Base-by-base conservation (phyloP, 1,140 invertebrate species). In the Drosophila grimshawi region DNA sequence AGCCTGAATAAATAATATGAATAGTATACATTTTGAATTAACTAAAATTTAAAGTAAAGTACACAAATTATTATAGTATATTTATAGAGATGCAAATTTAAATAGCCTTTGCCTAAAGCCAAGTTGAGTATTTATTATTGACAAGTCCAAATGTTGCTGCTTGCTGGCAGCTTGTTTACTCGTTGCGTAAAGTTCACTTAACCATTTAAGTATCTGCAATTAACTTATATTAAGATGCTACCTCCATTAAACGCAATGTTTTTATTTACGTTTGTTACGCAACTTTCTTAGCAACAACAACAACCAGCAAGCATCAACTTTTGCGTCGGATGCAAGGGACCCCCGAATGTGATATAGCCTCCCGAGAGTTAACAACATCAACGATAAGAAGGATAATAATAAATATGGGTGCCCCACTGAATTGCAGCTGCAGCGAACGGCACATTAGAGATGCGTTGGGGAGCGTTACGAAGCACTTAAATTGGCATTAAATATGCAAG, bases 401-500 rank as follows among this genome's bases (percentile, higher is more conserved):
- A 67, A 29, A 60, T 53, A 35, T 5, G 2, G 37, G n/a, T 5
- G 32, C 32, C 7, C 35, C 51, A 10, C 52, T n/a, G 39, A 43
- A 69, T 30, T 39, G 53, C 61, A 57, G 19, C 51, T 11, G 3
- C 48, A 60, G 11, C 10, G 19, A 43, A 7, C 0, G 33, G 5
- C 55, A 56, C 46, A 73, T 71, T 71, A 67, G 48, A 29, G 55
- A 51, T 55, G 32, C 37, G 19, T 41, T 35, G 7, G 41, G 29
- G 2, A 63, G 63, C 49, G 32, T 5, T 41, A 27, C 27, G 52
- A n/a, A 27, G 39, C 64, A 73, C 64, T 73, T 68, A 55, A 73
- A 61, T 37, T 61, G 46, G 65, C 43, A 74, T 74, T 27, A 51
- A 74, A 69, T 62, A 74, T 74, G 65, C 65, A 74, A 61, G 48